Percentiles rank a stretch among this genome's conserved stretches.
Conservation (phyloP, 2,888 invertebrate genomes). For the Agrotis segetum region DNA sequence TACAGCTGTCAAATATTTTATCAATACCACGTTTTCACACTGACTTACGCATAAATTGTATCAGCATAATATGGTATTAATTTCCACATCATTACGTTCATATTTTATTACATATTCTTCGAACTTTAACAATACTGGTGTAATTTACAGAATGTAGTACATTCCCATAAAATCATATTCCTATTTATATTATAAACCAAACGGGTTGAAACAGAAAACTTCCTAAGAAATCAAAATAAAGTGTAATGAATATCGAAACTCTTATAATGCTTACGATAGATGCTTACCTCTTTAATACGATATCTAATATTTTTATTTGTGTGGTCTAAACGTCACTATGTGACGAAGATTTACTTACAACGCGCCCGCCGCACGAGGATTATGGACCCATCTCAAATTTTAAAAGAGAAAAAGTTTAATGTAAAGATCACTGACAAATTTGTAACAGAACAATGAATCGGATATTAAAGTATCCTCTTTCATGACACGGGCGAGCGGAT, state of each 20-base stretch:
- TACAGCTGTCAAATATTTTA: background rate
- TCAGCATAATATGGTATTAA: slow-evolving; percentile 26
- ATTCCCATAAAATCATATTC: slow-evolving; percentile 56
- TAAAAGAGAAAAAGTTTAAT: slow-evolving; percentile 89
- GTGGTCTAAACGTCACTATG: slow-evolving; percentile 83
- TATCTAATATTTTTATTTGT: slow-evolving; percentile 83
- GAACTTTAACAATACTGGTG: slow-evolving; percentile 63
- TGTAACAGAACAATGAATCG: slow-evolving; percentile 91
- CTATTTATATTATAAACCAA: slow-evolving; percentile 49
- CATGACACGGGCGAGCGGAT: slow-evolving; percentile 89
- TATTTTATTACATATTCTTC: slow-evolving; percentile 68
- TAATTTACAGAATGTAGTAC: slow-evolving; percentile 47
- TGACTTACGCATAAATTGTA: slow-evolving; percentile 46
- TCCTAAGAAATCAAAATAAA: slow-evolving; percentile 59
- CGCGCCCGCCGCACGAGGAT: slow-evolving; percentile 82
- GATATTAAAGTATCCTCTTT: slow-evolving; percentile 90
- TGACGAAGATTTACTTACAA: slow-evolving; percentile 86
- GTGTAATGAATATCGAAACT: slow-evolving; percentile 69
- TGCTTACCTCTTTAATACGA: slow-evolving; percentile 71
- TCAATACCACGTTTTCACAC: slow-evolving; percentile 17
- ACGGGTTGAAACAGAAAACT: slow-evolving; percentile 57
- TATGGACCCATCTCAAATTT: slow-evolving; percentile 89
- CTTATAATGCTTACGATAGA: slow-evolving; percentile 65
- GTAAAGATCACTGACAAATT: slow-evolving; percentile 91
- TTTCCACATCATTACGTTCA: slow-evolving; percentile 35